A percentile compares a stretch with the other conserved stretches of the same genome.
Conservation (phyloP, 2,797 vertebrate species). For the Octomys mimax region DNA sequence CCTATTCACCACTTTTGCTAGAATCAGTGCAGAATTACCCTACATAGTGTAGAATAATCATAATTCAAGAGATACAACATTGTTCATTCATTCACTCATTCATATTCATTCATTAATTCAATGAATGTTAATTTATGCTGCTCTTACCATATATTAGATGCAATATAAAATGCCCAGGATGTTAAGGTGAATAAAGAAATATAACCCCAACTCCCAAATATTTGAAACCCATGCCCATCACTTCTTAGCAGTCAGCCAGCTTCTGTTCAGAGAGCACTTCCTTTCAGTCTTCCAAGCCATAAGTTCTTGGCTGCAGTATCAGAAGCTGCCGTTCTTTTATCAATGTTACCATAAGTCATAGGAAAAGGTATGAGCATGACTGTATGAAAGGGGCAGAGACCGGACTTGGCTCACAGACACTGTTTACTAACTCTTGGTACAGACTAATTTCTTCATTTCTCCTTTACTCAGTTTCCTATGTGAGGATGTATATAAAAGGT, state of each 20-base stretch:
- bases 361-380: neutral
- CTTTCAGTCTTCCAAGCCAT: neutral
- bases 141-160: neutral
- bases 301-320: neutral
- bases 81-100: neutral
- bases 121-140: neutral
- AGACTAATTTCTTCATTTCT: neutral
- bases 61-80: neutral
- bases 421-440: neutral
- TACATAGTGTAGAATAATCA: neutral
- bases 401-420: neutral
- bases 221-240: neutral
- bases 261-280: neutral
- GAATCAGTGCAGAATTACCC: neutral
- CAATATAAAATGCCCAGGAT: neutral
- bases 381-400: neutral
- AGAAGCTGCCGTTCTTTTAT: rapidly evolving
- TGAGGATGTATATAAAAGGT: neutral
- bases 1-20: neutral
- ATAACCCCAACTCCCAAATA: neutral
- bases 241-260: neutral
- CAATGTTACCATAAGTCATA: neutral
- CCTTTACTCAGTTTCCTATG: neutral
- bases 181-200: neutral
- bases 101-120: neutral